Base-by-base conservation (phyloP, 2,113 vertebrate genomes). In the Phoxinus phoxinus region DNA sequence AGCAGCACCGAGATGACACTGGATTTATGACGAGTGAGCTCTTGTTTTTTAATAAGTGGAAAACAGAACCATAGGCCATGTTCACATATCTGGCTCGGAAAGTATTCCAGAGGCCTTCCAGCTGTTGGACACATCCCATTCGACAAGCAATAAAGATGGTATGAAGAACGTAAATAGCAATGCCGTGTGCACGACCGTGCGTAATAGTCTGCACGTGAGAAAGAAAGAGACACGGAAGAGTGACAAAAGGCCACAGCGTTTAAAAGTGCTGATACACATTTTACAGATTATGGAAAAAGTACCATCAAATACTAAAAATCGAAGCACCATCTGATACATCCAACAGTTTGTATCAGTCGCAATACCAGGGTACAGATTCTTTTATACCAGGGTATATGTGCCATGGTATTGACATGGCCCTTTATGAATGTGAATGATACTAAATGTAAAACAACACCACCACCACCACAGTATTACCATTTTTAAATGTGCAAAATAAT, bases 61-160 rank as follows among this genome's bases (percentile, higher is more conserved):
- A 92, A 91, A 85, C 81, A 76, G 59, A 90, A 85, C 86, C 76
- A 44, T 41, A 59, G 78, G 86, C 81, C 59, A 86, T 89, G 74
- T 88, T 92, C 85, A 86, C 72, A 81, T 83, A 85, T 83, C 77
- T 90, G 35, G 75, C 10, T 86, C 88, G 85, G 88, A 90, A 93
- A 91, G 58, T 90, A 85, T 91, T 91, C 71, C 53, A 83, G 59
- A 81, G 76, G 32, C 87, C 74, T 88, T 63, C 32, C 25, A 86
- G 88, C 86, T 4, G 77, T 37, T 90, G 86, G 90, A 90, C 89
- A 88, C 89, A 72, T 83, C 67, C 71, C 48, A 67, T 59, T 69
- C 46, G 32, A 69, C 63, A 30, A 8, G 25, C 32, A 17, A 88
- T 91, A 88, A 86, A 88, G 58, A 88, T 89, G 88, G 83, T 85